A percentile compares a stretch with the other conserved stretches of the same genome.
Conservation (phyloP, 2,113 vertebrate species). For the Myxocyprinus asiaticus region DNA sequence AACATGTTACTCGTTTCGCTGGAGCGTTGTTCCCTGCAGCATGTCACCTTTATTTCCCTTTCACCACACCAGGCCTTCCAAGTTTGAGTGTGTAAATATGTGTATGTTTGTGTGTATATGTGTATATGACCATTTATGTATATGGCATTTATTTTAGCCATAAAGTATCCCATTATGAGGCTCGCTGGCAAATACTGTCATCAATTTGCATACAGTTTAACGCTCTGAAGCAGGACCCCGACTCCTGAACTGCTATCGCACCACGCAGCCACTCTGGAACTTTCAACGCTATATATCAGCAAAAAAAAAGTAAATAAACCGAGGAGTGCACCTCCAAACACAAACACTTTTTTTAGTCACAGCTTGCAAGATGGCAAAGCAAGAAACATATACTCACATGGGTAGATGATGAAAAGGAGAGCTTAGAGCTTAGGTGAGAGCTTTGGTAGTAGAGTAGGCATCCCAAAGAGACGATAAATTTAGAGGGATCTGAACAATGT, state of each 20-base stretch:
- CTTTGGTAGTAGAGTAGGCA: too few relatives aligned
- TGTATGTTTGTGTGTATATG: background rate
- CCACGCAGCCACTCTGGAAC: constrained; percentile 54
- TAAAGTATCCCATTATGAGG: constrained; percentile 63
- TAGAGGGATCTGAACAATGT: too few relatives aligned
- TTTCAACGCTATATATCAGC: constrained; percentile 49
- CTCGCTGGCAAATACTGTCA: constrained; percentile 58
- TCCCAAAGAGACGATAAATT: too few relatives aligned
- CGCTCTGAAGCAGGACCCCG: constrained; percentile 31
- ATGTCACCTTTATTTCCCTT: constrained; percentile 44
- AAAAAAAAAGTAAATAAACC: constrained; percentile 51
- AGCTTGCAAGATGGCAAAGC: constrained; percentile 15
- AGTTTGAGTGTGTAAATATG: constrained; percentile 19
- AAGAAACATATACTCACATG: constrained; percentile 21
- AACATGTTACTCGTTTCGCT: constrained; percentile 34
- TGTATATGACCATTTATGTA: constrained; percentile 40
- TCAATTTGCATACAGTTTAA: constrained; percentile 66
- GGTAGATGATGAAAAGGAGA: background rate
- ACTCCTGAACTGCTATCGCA: constrained; percentile 57
- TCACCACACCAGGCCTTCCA: constrained; percentile 18
- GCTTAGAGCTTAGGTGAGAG: too few relatives aligned
- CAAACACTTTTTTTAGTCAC: constrained; percentile 41
- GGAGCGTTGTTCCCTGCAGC: constrained; percentile 5
- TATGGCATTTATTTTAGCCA: constrained; percentile 67
- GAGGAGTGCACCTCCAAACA: constrained; percentile 25